Evolutionary conservation across 2,888 invertebrate species (phyloP).

Genomic region (Orthosia cruda): DNA sequence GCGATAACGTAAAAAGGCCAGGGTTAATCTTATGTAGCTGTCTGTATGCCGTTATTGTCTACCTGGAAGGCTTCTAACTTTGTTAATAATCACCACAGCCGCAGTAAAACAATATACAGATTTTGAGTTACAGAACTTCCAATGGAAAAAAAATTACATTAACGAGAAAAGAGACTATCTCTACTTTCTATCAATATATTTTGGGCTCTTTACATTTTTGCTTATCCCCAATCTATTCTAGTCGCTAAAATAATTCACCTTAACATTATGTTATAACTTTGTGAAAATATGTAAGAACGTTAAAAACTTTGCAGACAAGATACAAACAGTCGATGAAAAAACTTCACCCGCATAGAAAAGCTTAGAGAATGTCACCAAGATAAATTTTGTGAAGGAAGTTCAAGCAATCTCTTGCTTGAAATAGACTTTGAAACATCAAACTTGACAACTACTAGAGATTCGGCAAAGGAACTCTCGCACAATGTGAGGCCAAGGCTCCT

Average conservation of each 20-base stretch:
- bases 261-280: conserved; percentile 14
- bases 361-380: no score
- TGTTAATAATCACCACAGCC: neutral
- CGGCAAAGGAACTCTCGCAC: neutral
- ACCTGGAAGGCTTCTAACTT: neutral
- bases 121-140: neutral
- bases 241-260: conserved; percentile 31
- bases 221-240: conserved; percentile 44
- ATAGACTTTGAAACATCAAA: conserved; percentile 5
- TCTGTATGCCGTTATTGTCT: neutral
- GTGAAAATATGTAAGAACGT: conserved; percentile 34
- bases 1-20: neutral
- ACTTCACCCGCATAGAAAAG: neutral
- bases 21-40: neutral
- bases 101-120: neutral
- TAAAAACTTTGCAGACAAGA: conserved; percentile 19
- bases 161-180: conserved; percentile 15
- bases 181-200: conserved; percentile 32
- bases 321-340: conserved; percentile 6
- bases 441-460: neutral
- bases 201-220: conserved; percentile 25
- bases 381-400: neutral
- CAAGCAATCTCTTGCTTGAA: neutral
- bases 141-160: conserved; percentile 9
- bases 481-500: neutral